Base-by-base conservation (phyloP, 2,888 invertebrate genomes). In the Aspidapion aeneum region DNA sequence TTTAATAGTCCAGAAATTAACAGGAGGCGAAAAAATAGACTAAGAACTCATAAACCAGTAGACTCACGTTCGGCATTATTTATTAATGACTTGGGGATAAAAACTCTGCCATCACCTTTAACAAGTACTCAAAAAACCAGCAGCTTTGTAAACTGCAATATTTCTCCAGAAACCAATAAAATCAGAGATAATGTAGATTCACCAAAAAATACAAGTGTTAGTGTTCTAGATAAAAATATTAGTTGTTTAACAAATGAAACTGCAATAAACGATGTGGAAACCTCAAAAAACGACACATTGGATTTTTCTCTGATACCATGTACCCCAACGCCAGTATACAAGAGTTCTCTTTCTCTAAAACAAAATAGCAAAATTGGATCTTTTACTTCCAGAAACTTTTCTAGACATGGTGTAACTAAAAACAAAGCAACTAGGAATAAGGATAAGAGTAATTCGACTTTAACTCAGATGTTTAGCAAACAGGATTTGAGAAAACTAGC, bases 391-490 rank as follows among this genome's bases (percentile, higher is more conserved):
- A 52, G 17, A 52, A 52, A 52, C 17, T n/a, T 20, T 66, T 18
- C 18, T 48, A 48, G 58, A 35, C 16, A 60, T 54, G 2, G 57
- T 60, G 52, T 56, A 35, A 35, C 35, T 12, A 69, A 60, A 18
- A 68, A 69, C 55, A 22, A 20, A 3, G 49, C 48, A 56, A 63
- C 57, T 19, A 66, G 22, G 35, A 63, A 49, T 18, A 65, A 62
- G 12, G n/a, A n/a, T n/a, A n/a, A n/a, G n/a, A n/a, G n/a, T n/a
- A 65, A 55, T 63, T 60, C 64, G 18, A 74, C 73, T n/a, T 59
- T 73, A 50, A 72, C 73, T 9, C 72, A 73, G 61, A 69, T 71
- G 61, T 70, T 70, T 65, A 57, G 60, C 7, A 58, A 62, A 60
- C 17, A 22, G 18, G 19, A n/a, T 58, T 3, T 35, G 35, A 35